These are phyloP conservation scores for Thymallus thymallus DNA, from an alignment of 2,113 vertebrate species.

Conservation along the genomic window DNA sequence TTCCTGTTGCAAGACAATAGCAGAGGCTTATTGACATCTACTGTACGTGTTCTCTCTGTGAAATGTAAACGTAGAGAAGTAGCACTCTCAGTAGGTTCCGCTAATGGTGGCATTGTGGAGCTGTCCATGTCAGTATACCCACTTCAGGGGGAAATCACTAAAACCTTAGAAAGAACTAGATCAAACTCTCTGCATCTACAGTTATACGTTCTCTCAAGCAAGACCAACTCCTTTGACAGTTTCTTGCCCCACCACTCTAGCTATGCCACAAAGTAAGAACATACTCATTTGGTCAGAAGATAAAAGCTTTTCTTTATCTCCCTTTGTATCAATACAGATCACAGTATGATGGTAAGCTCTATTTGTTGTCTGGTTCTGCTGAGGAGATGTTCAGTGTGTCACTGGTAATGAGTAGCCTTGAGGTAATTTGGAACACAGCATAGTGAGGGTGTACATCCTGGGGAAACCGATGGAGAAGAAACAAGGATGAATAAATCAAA, in stretches of 20 bases:
- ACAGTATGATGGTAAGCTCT: slow-evolving; percentile 56
- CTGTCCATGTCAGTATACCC: too few species aligned
- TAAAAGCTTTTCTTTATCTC: slow-evolving; percentile 65
- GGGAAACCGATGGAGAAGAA: slow-evolving; percentile 58
- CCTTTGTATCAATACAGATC: slow-evolving; percentile 64
- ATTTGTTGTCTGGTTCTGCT: slow-evolving; percentile 49
- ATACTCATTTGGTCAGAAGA: slow-evolving; percentile 66
- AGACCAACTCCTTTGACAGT: slow-evolving; percentile 53
- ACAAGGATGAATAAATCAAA: slow-evolving; percentile 67
- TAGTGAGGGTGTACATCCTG: slow-evolving; percentile 30
- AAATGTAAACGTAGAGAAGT: too few species aligned
- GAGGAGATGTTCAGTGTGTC: slow-evolving; percentile 56
- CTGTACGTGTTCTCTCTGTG: too few species aligned
- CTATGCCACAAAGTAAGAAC: slow-evolving; percentile 57
- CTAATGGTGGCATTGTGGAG: too few species aligned
- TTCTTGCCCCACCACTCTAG: slow-evolving; percentile 48
- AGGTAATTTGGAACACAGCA: slow-evolving; percentile 71
- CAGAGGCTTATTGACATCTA: too few species aligned
- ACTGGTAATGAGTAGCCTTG: slow-evolving; percentile 71
- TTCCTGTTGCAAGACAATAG: too few species aligned
- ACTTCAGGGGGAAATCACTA: too few species aligned
- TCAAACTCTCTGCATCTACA: neutral
- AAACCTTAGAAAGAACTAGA: too few species aligned
- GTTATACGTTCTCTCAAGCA: slow-evolving; percentile 46
- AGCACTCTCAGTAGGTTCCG: too few species aligned